Evolutionary conservation across 2,888 invertebrate species (phyloP), one percentile per base, ranked within the genome.

Genomic region (Choreutis nemorana): DNA sequence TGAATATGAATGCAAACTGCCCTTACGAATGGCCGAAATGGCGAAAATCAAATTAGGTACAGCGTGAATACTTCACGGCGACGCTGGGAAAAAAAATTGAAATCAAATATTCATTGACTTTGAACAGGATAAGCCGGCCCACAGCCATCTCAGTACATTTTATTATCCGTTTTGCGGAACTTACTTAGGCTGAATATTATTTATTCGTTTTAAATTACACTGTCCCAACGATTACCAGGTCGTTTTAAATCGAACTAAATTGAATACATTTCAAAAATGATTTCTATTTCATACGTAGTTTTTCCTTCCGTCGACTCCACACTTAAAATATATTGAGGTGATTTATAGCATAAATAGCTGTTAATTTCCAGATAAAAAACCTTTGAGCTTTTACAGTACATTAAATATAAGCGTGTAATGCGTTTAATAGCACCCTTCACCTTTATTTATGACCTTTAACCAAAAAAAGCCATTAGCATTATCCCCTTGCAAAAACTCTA

Each of bases 31-130:
- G 68, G 65, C 60, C 63, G 64, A 47, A 77, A 78, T 72, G 73
- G 78, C 70, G 70, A 73, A 75, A 78, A 78, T 77, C 78, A 78
- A 78, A 78, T 78, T 78, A 78, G 78, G 78, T 77, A 77, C 72
- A 63, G 77, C 72, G 73, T 66, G 72, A 77, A 77, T 78, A 75
- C 78, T 78, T 78, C 78, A 78, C 77, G 72, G 75, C 60, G 68
- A 72, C 71, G 75, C 61, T 61, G 72, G 62, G 57, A 67, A 75
- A 77, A 75, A 35, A 78, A 78, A 78, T 78, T 78, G 78, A 78
- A 78, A 78, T 78, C 78, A 78, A 78, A 77, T 78, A 78, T 78
- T 78, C 78, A 78, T 78, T 71, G 78, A 75, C 71, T 78, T 62
- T 73, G 64, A 72, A 77, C 75, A 71, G 77, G 78, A 78, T 78